Base-by-base conservation (phyloP, 2,113 vertebrate genomes). In the Suricata suricatta region DNA sequence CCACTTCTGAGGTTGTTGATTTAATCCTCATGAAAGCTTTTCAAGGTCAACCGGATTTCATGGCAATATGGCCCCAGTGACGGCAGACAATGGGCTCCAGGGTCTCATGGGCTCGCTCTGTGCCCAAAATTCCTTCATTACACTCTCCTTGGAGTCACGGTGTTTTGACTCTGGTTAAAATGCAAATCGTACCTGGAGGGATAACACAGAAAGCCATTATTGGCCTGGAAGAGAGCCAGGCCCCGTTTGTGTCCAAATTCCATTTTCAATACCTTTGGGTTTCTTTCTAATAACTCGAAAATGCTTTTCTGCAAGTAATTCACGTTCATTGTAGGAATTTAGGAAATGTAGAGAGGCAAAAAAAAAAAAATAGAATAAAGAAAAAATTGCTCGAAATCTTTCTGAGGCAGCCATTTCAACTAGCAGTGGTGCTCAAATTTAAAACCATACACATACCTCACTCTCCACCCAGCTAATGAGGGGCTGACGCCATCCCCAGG, bases 221-320 rank as follows among this genome's bases (percentile, higher is more conserved):
- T 82, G 60, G 93, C 47, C 89, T 96, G 96, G 93, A 93, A 74
- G 27, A 87, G 90, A 96, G 97, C 96, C 97, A 98, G 95, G 64
- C 2, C 86, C 50, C 27, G 12, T 83, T 88, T 10, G 1, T 25
- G 72, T 80, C 92, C 92, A 93, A 96, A 95, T 74, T 80, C 92
- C 41, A 89, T 68, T 84, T 74, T 86, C 68, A 91, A 54, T 95
- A 86, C 79, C 68, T 81, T 79, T 72, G 52, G 38, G 79, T 93
- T 80, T 77, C 81, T 93, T 96, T 74, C 80, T 54, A 93, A 93
- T 95, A 93, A 95, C 86, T 95, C 92, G 38, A 84, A 64, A 88
- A 93, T 50, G 38, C 68, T 12, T 90, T 12, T 66, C 8, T 33
- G 44, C 16, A 50, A 95, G 83, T 79, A 82, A 95, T 50, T 92